Evolutionary conservation across 2,888 invertebrate species (phyloP).

Genomic region (Orthonevra nobilis): DNA sequence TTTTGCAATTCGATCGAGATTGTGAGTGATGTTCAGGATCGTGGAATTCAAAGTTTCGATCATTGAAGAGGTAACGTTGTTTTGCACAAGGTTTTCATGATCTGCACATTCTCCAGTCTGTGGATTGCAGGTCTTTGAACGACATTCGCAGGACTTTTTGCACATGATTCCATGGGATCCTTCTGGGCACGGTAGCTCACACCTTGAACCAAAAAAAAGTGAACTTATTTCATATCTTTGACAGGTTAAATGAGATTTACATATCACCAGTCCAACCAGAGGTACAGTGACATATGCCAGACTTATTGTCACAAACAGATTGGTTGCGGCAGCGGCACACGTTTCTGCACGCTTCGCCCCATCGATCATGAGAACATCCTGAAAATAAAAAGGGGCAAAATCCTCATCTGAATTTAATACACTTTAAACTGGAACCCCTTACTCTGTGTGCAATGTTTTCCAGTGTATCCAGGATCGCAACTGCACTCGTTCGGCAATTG

Average conservation of each 20-base stretch:
- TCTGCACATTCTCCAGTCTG: constrained; percentile 66
- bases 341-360: constrained; percentile 88
- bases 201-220: constrained; percentile 71
- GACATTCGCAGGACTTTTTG: constrained; percentile 77
- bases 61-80: constrained; percentile 77
- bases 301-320: constrained; percentile 84
- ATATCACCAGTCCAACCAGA: constrained; percentile 86
- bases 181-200: constrained; percentile 77
- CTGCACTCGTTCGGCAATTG: constrained; percentile 83
- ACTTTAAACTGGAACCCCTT: constrained; percentile 63
- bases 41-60: constrained; percentile 78
- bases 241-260: constrained; percentile 82
- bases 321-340: constrained; percentile 84
- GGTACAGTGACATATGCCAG: constrained; percentile 85
- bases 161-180: constrained; percentile 79
- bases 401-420: neutral
- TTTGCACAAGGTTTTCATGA: constrained; percentile 32
- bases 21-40: constrained; percentile 78
- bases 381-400: constrained; percentile 72
- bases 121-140: constrained; percentile 73
- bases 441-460: constrained; percentile 79
- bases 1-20: constrained; percentile 76
- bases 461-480: constrained; percentile 82
- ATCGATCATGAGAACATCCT: constrained; percentile 86
- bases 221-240: neutral